Percentiles rank a stretch among this genome's conserved stretches.
Evolutionary conservation across 35 echinoderm and acorn worm species (phyloP).

Genomic region (Anneissia japonica): DNA sequence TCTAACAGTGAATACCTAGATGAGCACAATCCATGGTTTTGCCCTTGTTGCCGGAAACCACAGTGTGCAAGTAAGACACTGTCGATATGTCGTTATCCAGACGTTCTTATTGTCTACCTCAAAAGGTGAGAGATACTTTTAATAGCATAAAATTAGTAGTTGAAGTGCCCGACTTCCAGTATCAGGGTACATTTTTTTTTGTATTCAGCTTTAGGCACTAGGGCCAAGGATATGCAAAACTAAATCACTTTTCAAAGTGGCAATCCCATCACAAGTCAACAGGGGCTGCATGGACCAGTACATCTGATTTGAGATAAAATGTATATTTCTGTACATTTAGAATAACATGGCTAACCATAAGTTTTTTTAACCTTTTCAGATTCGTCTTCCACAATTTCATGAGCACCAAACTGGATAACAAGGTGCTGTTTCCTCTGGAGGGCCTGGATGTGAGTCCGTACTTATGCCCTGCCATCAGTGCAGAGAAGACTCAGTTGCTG

Average conservation of each 20-base stretch:
- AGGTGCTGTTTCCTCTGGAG: constrained; percentile 76
- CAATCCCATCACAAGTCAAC: too few relatives aligned
- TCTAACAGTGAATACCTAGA: constrained; percentile 78
- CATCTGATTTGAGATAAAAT: too few relatives aligned
- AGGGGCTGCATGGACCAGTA: too few relatives aligned
- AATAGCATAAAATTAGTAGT: too few relatives aligned
- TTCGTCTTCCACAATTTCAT: constrained; percentile 93
- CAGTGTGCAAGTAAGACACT: constrained; percentile 86
- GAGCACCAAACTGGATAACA: constrained; percentile 99
- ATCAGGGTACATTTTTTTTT: too few relatives aligned
- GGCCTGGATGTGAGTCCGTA: constrained; percentile 62
- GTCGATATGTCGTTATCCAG: constrained; percentile 79
- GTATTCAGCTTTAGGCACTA: too few relatives aligned
- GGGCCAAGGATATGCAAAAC: too few relatives aligned
- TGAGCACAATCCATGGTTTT: constrained; percentile 96
- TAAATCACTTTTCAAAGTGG: too few relatives aligned
- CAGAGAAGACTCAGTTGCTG: constrained; percentile 5
- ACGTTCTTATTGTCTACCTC: constrained; percentile 91
- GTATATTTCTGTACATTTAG: too few relatives aligned
- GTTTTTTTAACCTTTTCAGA: constrained; percentile 26
- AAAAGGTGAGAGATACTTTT: constrained; percentile 99
- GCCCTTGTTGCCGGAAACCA: constrained; percentile 81
- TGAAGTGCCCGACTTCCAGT: too few relatives aligned
- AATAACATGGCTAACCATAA: too few relatives aligned
- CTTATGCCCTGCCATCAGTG: constrained; percentile 31